Conservation (phyloP, 2,797 vertebrate species). For the Hippopotamyrus pictus region DNA sequence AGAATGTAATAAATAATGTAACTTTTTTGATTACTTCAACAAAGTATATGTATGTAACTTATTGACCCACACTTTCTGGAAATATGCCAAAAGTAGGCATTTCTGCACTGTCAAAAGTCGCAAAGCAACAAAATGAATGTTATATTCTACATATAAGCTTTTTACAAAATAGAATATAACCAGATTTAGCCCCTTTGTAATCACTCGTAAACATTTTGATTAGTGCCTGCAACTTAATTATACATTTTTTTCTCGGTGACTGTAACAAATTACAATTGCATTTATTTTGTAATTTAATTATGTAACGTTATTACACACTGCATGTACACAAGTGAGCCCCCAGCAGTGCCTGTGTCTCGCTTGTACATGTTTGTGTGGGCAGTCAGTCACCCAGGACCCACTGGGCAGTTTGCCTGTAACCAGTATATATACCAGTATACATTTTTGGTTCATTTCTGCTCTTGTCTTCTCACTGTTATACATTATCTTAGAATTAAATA, state of each 20-base stretch:
- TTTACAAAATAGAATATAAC: background rate
- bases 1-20: background rate
- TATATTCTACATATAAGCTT: background rate
- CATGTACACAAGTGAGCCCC: too few relatives aligned
- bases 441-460: background rate
- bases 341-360: background rate
- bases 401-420: background rate
- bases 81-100: background rate
- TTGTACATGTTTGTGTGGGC: background rate
- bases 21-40: background rate
- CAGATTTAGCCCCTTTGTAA: background rate
- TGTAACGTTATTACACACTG: background rate
- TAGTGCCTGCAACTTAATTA: background rate
- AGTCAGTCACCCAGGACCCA: background rate
- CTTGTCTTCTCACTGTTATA: background rate
- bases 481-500: background rate
- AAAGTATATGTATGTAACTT: background rate
- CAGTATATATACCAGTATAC: background rate
- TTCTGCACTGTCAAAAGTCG: background rate
- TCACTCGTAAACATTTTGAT: background rate
- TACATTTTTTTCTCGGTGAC: background rate
- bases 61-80: background rate
- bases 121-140: background rate
- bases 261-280: background rate
- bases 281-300: background rate